Evolutionary conservation across 2,113 vertebrate genomes (phyloP).

Genomic region (Rynchops niger): DNA sequence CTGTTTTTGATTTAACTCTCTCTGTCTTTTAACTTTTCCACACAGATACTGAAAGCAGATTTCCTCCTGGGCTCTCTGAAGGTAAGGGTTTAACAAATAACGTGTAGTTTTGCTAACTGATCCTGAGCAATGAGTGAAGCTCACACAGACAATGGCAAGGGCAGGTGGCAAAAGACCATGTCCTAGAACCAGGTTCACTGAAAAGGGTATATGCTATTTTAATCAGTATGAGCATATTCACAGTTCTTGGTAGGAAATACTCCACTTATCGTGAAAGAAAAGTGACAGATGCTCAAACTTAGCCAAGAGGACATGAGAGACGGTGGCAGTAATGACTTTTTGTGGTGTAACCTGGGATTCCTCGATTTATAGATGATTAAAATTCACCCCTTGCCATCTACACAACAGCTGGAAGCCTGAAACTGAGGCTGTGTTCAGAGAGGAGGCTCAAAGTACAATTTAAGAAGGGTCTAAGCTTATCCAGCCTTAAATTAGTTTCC

Average conservation of each 20-base stretch:
- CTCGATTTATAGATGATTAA: background rate
- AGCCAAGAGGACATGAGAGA: background rate
- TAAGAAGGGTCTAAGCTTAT: background rate
- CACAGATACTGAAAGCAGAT: conserved; percentile 16
- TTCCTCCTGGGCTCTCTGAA: conserved; percentile 9
- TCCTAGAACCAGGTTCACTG: background rate
- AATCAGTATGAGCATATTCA: background rate
- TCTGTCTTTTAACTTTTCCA: background rate
- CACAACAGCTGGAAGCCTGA: background rate
- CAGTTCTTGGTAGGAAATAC: background rate
- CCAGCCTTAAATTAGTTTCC: background rate
- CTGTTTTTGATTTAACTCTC: background rate
- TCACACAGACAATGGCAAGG: background rate
- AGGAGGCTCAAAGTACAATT: background rate
- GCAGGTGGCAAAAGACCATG: background rate
- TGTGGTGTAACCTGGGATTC: background rate
- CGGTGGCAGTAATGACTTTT: background rate
- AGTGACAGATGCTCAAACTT: background rate
- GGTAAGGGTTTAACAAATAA: conserved; percentile 30
- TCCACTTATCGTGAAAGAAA: background rate
- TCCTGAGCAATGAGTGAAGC: background rate
- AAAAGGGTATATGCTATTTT: background rate
- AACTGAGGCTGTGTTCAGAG: background rate
- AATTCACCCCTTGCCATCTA: background rate
- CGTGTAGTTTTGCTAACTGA: background rate